Conservation (phyloP, 2,113 vertebrate genomes). For the Pterocles gutturalis region DNA sequence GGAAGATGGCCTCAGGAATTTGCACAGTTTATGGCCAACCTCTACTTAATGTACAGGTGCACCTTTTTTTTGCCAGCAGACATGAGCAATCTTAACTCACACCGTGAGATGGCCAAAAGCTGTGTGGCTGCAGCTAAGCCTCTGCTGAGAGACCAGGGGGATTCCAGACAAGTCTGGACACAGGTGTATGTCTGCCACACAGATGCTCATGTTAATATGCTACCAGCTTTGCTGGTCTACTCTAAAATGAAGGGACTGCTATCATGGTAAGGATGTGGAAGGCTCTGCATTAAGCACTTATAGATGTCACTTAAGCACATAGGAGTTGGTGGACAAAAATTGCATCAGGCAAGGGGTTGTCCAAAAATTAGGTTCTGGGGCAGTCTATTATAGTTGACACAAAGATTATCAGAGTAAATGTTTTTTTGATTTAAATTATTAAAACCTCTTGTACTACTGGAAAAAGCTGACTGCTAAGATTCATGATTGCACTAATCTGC, state of each 20-base stretch:
- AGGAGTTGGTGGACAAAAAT: background rate
- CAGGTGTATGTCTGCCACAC: background rate
- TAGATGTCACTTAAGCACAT: accelerated
- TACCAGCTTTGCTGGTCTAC: background rate
- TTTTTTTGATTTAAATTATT: background rate
- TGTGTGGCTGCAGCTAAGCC: background rate
- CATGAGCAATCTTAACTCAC: background rate
- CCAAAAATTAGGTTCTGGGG: background rate
- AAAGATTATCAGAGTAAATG: background rate
- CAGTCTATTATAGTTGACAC: background rate
- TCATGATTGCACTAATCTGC: background rate
- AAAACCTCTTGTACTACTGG: background rate
- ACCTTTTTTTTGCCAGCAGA: background rate
- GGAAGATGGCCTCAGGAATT: background rate
- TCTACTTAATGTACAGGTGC: background rate
- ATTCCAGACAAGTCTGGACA: conserved; percentile 9
- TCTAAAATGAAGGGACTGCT: background rate
- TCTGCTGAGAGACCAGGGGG: background rate
- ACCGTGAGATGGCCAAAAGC: background rate
- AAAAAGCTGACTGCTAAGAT: background rate
- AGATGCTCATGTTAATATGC: background rate
- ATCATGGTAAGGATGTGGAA: background rate
- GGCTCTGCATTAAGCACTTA: background rate
- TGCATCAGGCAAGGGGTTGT: background rate
- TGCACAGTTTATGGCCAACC: background rate